Base-by-base conservation (phyloP, 2,888 invertebrate species). In the Drymonia ruficornis region DNA sequence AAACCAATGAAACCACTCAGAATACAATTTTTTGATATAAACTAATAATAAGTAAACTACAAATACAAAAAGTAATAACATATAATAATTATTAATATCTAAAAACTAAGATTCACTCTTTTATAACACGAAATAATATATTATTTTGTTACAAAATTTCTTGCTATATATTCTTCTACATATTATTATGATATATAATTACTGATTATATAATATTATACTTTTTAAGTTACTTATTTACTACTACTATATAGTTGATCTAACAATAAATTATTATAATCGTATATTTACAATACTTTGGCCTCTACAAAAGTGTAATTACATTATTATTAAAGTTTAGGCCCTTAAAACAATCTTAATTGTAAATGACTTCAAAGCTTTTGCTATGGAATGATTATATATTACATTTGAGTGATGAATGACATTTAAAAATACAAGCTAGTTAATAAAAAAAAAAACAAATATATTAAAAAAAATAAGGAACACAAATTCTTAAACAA, bases 251-350 rank as follows among this genome's bases (percentile, higher is more conserved):
- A 13, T 13, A 36, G n/a, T 36, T 36, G 45, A 49, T 11, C 49
- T 67, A 59, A 47, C 1, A 59, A 61, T 61, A 68, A 65, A 50
- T 71, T 59, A 64, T 8, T 47, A 52, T 49, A 64, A 38, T 6
- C 55, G 62, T 65, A 57, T 76, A 78, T 77, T 67, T 65, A 70
- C 65, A 70, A 65, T 43, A 63, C 58, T 78, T 78, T 77, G 76
- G 74, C 70, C 70, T 73, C 63, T 53, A 53, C 56, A 57, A 49
- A 65, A 59, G 48, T 63, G 55, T 64, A 59, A 55, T 59, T 72
- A 67, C 19, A 56, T 12, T 66, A 40, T 40, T n/a, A 29, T 9
- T 29, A 0, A 16, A 18, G n/a, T 42, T 11, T 76, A 76, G 75
- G 75, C 75, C 75, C 50, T 51, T 63, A 59, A 58, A 53, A 34